Evolutionary conservation across 1,140 invertebrate genomes (phyloP).

Genomic region (Acyrthosiphon pisum): DNA sequence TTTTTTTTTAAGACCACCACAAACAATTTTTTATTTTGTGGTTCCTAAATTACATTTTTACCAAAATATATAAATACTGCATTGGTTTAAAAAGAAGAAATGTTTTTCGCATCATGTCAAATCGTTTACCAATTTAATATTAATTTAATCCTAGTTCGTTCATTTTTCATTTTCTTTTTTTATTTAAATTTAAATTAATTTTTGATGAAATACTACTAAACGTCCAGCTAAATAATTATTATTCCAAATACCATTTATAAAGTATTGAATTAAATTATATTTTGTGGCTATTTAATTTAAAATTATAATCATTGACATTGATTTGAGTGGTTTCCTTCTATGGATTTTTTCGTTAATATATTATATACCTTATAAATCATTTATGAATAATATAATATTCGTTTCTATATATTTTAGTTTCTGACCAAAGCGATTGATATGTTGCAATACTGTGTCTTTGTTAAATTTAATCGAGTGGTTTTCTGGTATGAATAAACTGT

Average conservation of each 20-base stretch:
- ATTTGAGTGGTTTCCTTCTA: background rate
- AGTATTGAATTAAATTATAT: background rate
- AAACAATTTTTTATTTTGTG: background rate
- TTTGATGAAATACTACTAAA: background rate
- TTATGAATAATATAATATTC: no score
- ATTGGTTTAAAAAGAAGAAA: background rate
- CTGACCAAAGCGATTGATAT: no score
- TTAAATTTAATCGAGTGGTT: background rate
- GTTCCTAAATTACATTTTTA: background rate
- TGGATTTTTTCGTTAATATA: no score
- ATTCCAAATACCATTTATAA: no score
- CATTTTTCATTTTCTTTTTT: background rate
- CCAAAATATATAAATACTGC: background rate
- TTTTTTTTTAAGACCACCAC: background rate
- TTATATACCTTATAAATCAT: no score
- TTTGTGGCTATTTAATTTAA: background rate
- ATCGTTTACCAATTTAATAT: background rate
- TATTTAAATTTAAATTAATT: background rate
- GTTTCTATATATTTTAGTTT: no score
- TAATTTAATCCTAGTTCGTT: background rate
- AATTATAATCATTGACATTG: background rate
- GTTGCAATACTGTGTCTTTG: no score
- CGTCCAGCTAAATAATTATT: background rate
- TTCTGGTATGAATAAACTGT: no score
- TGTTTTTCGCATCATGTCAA: background rate